Base-by-base conservation (phyloP, 1,140 invertebrate genomes). In the Dendrolimus punctatus region DNA sequence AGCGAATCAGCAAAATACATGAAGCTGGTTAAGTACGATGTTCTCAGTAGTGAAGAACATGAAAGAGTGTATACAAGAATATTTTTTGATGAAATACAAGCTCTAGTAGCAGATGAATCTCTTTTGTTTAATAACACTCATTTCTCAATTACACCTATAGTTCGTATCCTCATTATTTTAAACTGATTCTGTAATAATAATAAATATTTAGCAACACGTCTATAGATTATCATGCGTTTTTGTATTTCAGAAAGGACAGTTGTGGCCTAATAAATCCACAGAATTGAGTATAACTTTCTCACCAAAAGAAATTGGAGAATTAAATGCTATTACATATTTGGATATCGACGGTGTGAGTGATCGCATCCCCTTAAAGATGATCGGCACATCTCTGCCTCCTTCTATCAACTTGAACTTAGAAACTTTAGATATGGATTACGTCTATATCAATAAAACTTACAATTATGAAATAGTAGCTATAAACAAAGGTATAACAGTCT, bases 371-470 rank as follows among this genome's bases (percentile, higher is more conserved):
- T 55, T 86, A 38, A 71, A 66, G 40, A 60, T 86, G 46, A 52
- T 71, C 23, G 83, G 83, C 0, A 77, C 73, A 5, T 80, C 80
- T 36, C 41, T 83, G 47, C 80, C 82, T 8, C 82, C 82, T 7
- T 55, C 61, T 5, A 85, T 85, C 46, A 54, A 62, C 44, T 57
- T 85, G 36, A 83, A 85, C 50, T 53, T 84, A 46, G 79, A 85
- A 55, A 85, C 80, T 6, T 58, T 85, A 5, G 77, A 85, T 49
- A 80, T 85, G 75, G 77, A 77, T 52, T 55, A 66, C 39, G 72
- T 83, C 38, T 85, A 82, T 50, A 84, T 85, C 39, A 81, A 82
- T 53, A 82, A 81, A 57, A 72, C 58, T 7, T 85, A 85, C 52
- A 69, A 80, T 54, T 85, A 83, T 42, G 80, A 85, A 66, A 64